Evolutionary conservation across 2,797 vertebrate species (phyloP).

Genomic region (Mus caroli): DNA sequence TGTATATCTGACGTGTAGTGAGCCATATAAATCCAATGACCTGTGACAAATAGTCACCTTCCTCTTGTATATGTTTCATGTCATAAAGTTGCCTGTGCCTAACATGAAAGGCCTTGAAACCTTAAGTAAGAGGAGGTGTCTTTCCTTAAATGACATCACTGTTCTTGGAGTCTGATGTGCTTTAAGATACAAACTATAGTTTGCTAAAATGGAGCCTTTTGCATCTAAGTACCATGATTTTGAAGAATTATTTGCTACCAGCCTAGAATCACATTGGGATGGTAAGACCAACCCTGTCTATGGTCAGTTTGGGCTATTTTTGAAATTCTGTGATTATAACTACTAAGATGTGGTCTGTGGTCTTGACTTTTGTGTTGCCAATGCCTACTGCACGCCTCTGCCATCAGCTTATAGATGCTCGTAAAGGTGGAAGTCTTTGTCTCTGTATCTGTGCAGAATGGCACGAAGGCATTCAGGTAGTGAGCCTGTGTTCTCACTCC

Average conservation of each 20-base stretch:
- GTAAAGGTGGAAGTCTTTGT: neutral
- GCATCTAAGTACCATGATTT: neutral
- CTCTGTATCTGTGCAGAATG: neutral
- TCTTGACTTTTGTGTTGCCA: neutral
- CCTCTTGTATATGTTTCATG: slow-evolving; percentile 31
- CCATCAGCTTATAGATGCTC: neutral
- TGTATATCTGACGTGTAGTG: slow-evolving; percentile 7
- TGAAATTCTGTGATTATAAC: slow-evolving; percentile 30
- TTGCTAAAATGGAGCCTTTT: slow-evolving; percentile 28
- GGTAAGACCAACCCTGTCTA: neutral
- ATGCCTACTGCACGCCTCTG: neutral
- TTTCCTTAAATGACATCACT: slow-evolving; percentile 35
- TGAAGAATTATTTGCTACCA: slow-evolving; percentile 20
- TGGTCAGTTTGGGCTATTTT: slow-evolving; percentile 37
- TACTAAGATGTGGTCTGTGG: neutral
- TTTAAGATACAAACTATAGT: slow-evolving; percentile 27
- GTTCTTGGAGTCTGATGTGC: slow-evolving; percentile 16
- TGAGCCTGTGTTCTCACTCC: neutral
- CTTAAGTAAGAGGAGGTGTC: slow-evolving; percentile 46
- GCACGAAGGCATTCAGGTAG: neutral
- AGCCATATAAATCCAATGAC: neutral
- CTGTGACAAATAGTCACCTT: slow-evolving; percentile 41
- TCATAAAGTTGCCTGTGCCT: slow-evolving; percentile 40
- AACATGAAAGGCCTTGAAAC: slow-evolving; percentile 40
- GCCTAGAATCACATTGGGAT: slow-evolving; percentile 22